phyloP scores from a whole-genome alignment of 2,113 vertebrate species.

The Psilopogon haemacephalus region DNA sequence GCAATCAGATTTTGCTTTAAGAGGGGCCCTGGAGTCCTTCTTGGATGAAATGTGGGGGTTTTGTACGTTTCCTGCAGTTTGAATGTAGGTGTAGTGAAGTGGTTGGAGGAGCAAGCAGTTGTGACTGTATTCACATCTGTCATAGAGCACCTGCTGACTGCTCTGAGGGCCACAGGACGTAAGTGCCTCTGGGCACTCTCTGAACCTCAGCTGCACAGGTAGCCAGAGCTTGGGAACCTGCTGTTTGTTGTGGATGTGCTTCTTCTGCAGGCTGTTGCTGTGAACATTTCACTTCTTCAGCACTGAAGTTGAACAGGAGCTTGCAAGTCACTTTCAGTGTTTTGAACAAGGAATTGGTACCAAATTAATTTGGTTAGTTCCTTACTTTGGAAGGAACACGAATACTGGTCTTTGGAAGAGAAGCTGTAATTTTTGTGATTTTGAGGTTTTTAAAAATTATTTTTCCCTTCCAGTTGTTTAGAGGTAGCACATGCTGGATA shows the following conservation, averaged over 20 bases:
- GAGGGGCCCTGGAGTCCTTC: neutral
- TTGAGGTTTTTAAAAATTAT: neutral
- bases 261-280: accelerated
- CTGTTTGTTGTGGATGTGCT: neutral
- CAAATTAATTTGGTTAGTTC: neutral
- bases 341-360: neutral
- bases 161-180: neutral
- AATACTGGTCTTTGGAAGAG: neutral
- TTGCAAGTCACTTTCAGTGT: neutral
- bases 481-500: neutral
- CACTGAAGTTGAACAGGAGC: neutral
- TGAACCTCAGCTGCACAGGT: neutral
- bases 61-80: neutral
- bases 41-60: neutral
- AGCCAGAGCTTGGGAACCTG: neutral
- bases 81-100: neutral
- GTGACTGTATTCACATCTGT: neutral
- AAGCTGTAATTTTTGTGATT: neutral
- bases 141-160: accelerated
- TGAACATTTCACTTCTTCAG: neutral
- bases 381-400: neutral
- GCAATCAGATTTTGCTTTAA: neutral
- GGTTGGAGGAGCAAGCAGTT: neutral
- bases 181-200: neutral
- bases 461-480: neutral